These are phyloP conservation scores for Armadillidium nasatum DNA, from an alignment of 1,140 invertebrate species.

Conservation along the genomic window DNA sequence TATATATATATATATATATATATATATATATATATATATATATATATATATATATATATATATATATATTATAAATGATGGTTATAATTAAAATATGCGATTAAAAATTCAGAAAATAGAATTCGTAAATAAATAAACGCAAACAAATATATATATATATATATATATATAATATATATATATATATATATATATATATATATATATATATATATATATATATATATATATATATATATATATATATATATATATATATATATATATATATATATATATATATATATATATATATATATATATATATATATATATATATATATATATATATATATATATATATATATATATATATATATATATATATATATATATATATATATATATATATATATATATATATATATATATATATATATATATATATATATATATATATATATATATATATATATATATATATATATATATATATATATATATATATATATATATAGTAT, in stretches of 20 bases:
- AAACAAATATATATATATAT: too few relatives aligned
- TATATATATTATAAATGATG: too few relatives aligned
- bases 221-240: conserved; percentile 17
- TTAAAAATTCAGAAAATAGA: too few relatives aligned
- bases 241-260: neutral
- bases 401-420: neutral
- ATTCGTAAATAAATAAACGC: too few relatives aligned
- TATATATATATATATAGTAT: neutral
- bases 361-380: conserved; percentile 5
- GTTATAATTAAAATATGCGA: too few relatives aligned
- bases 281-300: neutral
- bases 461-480: conserved; percentile 17
- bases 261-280: neutral
- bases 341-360: conserved; percentile 19
- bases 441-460: conserved; percentile 13
- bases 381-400: neutral
- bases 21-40: too few relatives aligned
- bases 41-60: too few relatives aligned
- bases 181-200: neutral
- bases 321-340: conserved; percentile 2
- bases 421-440: neutral
- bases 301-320: neutral
- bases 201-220: conserved; percentile 13
- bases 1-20: too few relatives aligned
- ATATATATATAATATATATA: neutral